Base-by-base conservation (phyloP, 1,140 invertebrate genomes). In the Drosophila erecta region DNA sequence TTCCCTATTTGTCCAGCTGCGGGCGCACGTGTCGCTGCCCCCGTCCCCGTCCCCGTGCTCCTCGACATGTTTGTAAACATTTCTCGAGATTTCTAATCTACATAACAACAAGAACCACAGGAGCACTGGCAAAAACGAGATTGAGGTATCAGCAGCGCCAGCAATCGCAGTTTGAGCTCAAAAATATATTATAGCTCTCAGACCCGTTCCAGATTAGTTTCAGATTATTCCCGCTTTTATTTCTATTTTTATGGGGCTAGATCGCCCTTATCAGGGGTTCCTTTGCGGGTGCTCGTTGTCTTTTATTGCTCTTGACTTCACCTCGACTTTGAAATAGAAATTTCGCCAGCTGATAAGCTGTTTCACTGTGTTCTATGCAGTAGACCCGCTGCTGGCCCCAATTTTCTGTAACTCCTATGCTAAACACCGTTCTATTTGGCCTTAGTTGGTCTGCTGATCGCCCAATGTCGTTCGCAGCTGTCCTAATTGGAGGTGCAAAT, bases 301-400 rank as follows among this genome's bases (percentile, higher is more conserved):
- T 46, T 35, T 54, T 58, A 55, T 70, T 61, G 60, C 50, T 62
- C 54, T 60, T 49, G 40, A 55, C 55, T 62, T 83, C 64, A 72
- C 80, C 71, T 84, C 80, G 80, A 83, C 80, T 83, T 79, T 84
- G 76, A 84, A 85, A 79, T 79, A 62, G 43, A 71, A 79, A 76
- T 76, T 79, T 70, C 54, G 55, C 60, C 35, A 43, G 30, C 33
- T 72, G 79, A 83, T 83, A 83, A 76, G 69, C 37, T 24, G 59
- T 43, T 47, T 50, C 43, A 49, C 43, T 6, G 1, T 43, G 17
- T 62, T 55, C 38, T 15, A 40, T 57, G 20, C 10, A 44, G 24
- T 10, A 49, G 8, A 30, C 2, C 4, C 4, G 4, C 4, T 24
- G 24, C 4, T 24, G 24, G 24, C 24, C 30, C 30, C 7, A 40